Percentiles rank a stretch among this genome's conserved stretches.
Evolutionary conservation across 1,140 invertebrate genomes (phyloP).

Genomic region (Aphelinus atriplicis): DNA sequence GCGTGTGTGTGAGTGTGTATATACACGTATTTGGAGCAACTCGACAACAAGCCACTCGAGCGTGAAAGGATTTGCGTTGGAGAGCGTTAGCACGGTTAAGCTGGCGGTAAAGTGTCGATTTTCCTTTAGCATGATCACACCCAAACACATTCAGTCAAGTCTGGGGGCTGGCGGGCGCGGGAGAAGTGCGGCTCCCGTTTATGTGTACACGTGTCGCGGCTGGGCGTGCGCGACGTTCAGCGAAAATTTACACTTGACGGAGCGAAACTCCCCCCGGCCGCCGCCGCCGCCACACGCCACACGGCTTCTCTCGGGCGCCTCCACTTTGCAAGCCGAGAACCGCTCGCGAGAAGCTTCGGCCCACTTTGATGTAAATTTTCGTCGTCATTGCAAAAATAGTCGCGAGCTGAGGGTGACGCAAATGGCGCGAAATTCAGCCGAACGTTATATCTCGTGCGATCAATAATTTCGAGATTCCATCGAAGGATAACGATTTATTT

Average conservation of each 20-base stretch:
- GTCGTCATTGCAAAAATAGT: too few species aligned
- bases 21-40: slow-evolving; percentile 1
- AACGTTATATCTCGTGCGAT: too few species aligned
- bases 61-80: slow-evolving; percentile 30
- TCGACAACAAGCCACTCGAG: slow-evolving; percentile 24
- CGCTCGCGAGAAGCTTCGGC: too few species aligned
- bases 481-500: too few species aligned
- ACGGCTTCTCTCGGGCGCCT: too few species aligned
- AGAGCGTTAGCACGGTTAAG: slow-evolving; percentile 29
- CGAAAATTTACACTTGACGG: slow-evolving; percentile 21
- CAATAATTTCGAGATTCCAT: too few species aligned
- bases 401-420: too few species aligned
- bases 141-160: slow-evolving; percentile 31
- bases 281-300: background rate
- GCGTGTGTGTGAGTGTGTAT: too few species aligned
- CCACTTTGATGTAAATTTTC: too few species aligned
- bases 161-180: background rate
- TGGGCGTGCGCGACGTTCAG: slow-evolving; percentile 1
- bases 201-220: slow-evolving; percentile 14
- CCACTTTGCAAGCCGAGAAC: too few species aligned
- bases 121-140: slow-evolving; percentile 27
- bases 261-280: background rate
- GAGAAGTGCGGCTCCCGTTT: background rate
- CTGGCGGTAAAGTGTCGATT: slow-evolving; percentile 34
- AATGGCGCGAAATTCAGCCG: too few species aligned